Base-by-base conservation (phyloP, 2,797 vertebrate genomes). In the Lerista edwardsae region DNA sequence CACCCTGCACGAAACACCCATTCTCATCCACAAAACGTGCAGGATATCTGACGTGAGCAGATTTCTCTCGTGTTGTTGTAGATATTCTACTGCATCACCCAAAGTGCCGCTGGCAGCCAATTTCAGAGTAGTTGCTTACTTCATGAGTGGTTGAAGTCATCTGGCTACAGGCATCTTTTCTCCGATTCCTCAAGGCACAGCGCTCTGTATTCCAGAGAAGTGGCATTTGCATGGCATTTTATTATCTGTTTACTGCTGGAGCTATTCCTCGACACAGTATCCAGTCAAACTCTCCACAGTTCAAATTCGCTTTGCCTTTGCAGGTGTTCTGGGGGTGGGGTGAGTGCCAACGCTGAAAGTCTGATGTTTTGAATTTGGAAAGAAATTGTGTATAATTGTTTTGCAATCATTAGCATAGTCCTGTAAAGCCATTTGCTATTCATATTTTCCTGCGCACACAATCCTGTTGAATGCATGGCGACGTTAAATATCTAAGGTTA, bases 81-180 rank as follows among this genome's bases (percentile, higher is more conserved):
- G 75, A 74, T 75, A 80, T 89, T 84, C 12, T 1, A 55, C n/a
- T 79, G 12, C 36, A 79, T 3, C 88, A 44, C 76, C 75, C 76
- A 77, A 64, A 69, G 76, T 51, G 71, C 72, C 64, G 19, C 31
- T 83, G 74, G 8, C 25, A 87, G 55, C 27, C 44, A 87, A 87
- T 64, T 88, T 92, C 69, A 86, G 29, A 78, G 1, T 0, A 29
- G 64, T 39, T 34, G 62, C n/a, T 87, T 36, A 67, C 3, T 79
- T 77, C 74, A 75, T 82, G 47, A 23, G 80, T 89, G 31, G 82
- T 55, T 41, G 67, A 84, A 89, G 36, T 82, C 47, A 87, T 89
- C 80, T 86, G 44, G 84, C 83, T 82, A 84, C 23, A 83, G 82
- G 80, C 86, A 67, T 85, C 10, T 74, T 86, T 90, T 69, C 62